A percentile compares a stretch with the other conserved stretches of the same genome.
Conservation (phyloP, 2,888 invertebrate genomes). For the Julus scanicus region DNA sequence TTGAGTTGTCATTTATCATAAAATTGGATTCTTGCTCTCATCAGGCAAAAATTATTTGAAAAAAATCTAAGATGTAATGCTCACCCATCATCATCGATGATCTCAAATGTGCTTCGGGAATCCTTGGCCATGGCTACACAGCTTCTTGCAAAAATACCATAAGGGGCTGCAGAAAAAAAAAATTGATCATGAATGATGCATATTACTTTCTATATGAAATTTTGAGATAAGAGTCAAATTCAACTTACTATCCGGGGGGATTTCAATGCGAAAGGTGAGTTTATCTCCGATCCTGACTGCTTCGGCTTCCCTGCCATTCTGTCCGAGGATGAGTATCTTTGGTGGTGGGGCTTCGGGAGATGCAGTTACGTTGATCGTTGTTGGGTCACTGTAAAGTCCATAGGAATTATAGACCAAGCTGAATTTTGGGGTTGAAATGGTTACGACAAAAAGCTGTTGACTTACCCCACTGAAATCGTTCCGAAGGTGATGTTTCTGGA, state of each 20-base stretch:
- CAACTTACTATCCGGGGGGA: constrained; percentile 91
- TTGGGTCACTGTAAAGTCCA: constrained; percentile 78
- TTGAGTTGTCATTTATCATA: background rate
- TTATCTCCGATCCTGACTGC: constrained; percentile 95
- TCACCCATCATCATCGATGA: constrained; percentile 93
- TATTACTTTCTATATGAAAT: background rate
- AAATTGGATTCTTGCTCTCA: background rate
- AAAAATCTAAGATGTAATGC: too few species aligned
- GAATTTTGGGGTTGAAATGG: background rate
- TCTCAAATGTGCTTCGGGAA: constrained; percentile 94
- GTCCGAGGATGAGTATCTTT: constrained; percentile 90
- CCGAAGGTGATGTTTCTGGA: constrained; percentile 96
- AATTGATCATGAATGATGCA: background rate
- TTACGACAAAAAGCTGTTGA: background rate
- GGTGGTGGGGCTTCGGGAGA: constrained; percentile 95
- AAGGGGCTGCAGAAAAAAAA: constrained; percentile 77
- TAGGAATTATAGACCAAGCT: too few species aligned
- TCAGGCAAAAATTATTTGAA: background rate
- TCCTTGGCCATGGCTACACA: constrained; percentile 98
- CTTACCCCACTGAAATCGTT: constrained; percentile 93
- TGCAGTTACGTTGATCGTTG: constrained; percentile 95
- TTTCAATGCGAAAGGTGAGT: constrained; percentile 94
- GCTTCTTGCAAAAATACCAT: constrained; percentile 94
- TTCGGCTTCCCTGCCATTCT: constrained; percentile 86
- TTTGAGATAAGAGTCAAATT: background rate